phyloP scores from a whole-genome alignment of 1,140 invertebrate species.

The Sarcophaga peregrina region DNA sequence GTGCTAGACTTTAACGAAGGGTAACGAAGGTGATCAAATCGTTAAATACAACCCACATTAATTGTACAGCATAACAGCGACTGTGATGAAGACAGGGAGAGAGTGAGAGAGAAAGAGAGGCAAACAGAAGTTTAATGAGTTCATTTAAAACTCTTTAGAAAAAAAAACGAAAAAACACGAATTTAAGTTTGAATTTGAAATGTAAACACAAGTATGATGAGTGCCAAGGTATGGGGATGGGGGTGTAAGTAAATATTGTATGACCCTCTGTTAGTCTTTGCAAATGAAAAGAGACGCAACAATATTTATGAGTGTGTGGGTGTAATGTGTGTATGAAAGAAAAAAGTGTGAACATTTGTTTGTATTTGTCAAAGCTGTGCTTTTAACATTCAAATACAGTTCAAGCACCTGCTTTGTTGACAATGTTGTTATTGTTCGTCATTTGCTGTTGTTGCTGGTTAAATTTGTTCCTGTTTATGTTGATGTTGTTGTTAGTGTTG shows the following conservation, averaged over 20 bases:
- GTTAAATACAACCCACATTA: neutral
- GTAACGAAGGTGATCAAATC: conserved; percentile 24
- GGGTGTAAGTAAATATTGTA: no score
- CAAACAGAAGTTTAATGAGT: neutral
- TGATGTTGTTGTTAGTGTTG: neutral
- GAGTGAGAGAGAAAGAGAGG: neutral
- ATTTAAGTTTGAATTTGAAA: conserved; percentile 7
- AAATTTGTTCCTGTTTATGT: neutral
- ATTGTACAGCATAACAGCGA: no score
- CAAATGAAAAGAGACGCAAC: no score
- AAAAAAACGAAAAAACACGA: neutral
- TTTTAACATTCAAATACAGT: conserved; percentile 1
- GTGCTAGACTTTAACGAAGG: neutral
- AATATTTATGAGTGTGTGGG: no score
- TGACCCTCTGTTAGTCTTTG: neutral
- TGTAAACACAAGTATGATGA: neutral
- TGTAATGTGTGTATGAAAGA: neutral
- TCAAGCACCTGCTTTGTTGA: conserved; percentile 37
- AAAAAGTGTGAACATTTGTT: neutral
- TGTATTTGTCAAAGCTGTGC: conserved; percentile 15
- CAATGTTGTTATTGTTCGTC: conserved; percentile 4
- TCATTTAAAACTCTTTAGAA: neutral
- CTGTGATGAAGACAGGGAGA: no score
- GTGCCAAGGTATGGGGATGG: no score
- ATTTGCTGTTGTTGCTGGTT: neutral